Evolutionary conservation across 2,888 invertebrate species (phyloP).

Genomic region (Marronus borbonicus): DNA sequence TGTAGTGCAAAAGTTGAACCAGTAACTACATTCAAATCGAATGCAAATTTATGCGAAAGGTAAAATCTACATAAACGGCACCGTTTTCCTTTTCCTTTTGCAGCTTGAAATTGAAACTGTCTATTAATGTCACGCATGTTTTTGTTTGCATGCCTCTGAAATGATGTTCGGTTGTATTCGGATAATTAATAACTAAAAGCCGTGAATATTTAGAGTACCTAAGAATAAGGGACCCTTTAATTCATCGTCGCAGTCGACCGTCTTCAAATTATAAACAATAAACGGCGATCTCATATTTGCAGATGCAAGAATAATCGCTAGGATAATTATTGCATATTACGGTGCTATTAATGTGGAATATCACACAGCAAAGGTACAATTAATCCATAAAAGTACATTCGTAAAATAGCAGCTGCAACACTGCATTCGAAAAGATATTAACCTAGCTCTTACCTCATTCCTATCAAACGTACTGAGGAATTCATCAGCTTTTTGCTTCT

Average conservation of each 20-base stretch:
- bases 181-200: conserved; percentile 17
- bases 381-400: background rate
- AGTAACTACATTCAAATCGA: conserved; percentile 40
- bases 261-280: background rate
- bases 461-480: conserved; percentile 79
- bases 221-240: background rate
- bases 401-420: background rate
- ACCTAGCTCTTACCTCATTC: conserved; percentile 72
- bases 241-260: background rate
- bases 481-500: conserved; percentile 81
- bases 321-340: background rate
- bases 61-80: conserved; percentile 39
- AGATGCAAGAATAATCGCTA: conserved; percentile 3
- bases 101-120: conserved; percentile 45
- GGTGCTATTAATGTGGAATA: conserved; percentile 1
- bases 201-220: background rate
- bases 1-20: conserved; percentile 23
- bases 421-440: background rate
- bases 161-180: background rate
- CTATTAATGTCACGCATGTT: conserved; percentile 38
- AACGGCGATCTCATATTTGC: background rate
- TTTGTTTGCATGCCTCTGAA: conserved; percentile 14
- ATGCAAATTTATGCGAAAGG: conserved; percentile 46
- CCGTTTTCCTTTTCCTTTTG: conserved; percentile 13
- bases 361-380: background rate